Conservation (phyloP, 2,888 invertebrate genomes). For the Ethmia dodecea region DNA sequence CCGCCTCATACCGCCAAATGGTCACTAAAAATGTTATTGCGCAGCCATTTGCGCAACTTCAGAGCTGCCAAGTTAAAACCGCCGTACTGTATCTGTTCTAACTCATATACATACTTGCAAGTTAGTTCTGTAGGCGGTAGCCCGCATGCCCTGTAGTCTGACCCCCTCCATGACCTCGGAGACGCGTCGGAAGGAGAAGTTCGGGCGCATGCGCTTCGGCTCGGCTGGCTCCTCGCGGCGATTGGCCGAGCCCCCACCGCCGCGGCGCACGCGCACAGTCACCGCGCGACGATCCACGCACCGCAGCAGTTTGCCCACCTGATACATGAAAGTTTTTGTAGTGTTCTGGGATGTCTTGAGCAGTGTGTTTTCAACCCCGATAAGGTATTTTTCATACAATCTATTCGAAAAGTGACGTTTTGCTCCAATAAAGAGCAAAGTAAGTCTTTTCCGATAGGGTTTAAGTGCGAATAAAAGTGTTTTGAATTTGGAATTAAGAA, state of each 20-base stretch:
- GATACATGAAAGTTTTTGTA: too few species aligned
- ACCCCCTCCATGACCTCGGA: constrained; percentile 74
- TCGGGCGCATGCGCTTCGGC: constrained; percentile 44
- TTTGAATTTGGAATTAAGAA: too few species aligned
- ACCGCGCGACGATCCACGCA: constrained; percentile 63
- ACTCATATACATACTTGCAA: constrained; percentile 35
- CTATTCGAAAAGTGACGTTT: too few species aligned
- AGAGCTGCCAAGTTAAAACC: constrained; percentile 8
- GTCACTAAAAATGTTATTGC: too few species aligned
- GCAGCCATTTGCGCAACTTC: too few species aligned
- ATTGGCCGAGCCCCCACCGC: constrained; percentile 20
- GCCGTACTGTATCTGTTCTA: constrained; percentile 4
- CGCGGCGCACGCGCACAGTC: constrained; percentile 66
- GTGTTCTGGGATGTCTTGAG: too few species aligned
- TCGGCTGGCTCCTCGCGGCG: constrained; percentile 36
- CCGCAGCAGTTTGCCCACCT: constrained; percentile 65
- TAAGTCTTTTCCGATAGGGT: too few species aligned
- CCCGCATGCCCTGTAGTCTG: constrained; percentile 59
- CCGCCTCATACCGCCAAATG: too few species aligned
- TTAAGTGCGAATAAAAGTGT: too few species aligned
- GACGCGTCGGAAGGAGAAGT: constrained; percentile 70
- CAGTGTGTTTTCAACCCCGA: too few species aligned
- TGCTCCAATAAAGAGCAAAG: too few species aligned
- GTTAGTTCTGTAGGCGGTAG: constrained; percentile 49
- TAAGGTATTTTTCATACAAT: too few species aligned